Evolutionary conservation across 2,797 vertebrate genomes (phyloP).

Genomic region (Oophaga sylvatica): DNA sequence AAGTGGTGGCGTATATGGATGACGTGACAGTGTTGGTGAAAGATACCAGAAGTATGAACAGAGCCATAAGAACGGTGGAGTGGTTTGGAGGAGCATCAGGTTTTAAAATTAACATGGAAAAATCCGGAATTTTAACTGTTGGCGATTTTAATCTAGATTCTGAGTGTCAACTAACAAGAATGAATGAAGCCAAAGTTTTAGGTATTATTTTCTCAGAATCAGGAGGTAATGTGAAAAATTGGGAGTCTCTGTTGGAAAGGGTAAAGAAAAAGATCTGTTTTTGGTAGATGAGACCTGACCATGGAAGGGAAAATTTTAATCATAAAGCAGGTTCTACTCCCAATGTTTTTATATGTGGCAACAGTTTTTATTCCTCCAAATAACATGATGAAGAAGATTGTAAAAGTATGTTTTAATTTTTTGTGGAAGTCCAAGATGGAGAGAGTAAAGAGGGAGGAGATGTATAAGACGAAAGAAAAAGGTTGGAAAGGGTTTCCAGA

Average conservation of each 20-base stretch:
- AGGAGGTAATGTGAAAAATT: not conserved
- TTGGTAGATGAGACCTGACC: not conserved
- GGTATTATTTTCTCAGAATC: not conserved
- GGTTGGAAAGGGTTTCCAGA: not conserved
- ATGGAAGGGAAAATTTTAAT: not conserved
- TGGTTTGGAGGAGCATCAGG: not conserved
- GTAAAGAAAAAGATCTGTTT: not conserved
- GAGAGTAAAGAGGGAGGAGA: not conserved
- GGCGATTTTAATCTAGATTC: not conserved
- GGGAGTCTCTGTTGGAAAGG: not conserved
- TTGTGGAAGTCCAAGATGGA: not conserved
- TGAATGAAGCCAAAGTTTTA: not conserved
- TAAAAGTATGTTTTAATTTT: not conserved
- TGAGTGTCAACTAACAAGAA: not conserved
- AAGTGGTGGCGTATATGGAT: not conserved
- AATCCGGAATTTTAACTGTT: not conserved
- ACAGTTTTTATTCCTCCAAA: not conserved
- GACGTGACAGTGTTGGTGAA: not conserved
- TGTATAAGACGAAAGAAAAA: not conserved
- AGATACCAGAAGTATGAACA: not conserved
- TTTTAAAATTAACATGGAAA: not conserved
- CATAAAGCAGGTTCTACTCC: not conserved
- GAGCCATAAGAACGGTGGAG: not conserved
- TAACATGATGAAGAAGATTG: too few species aligned
- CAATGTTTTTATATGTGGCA: not conserved